A percentile compares a stretch with the other conserved stretches of the same genome.
Conservation (phyloP, 2,113 vertebrate species). For the Ginglymostoma cirratum region DNA sequence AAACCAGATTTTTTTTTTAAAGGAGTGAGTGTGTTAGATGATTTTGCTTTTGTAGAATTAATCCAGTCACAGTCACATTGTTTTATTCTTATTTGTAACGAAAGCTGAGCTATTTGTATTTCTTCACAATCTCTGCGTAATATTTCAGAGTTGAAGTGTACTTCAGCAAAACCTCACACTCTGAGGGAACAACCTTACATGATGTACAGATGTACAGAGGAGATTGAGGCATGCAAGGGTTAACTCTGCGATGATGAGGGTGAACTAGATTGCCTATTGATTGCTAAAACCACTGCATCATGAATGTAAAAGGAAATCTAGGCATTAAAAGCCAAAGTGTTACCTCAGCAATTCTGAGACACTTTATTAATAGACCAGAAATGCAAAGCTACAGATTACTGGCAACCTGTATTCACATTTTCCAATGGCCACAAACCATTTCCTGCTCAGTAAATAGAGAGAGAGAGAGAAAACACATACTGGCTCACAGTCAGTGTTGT, state of each 20-base stretch:
- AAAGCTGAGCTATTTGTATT: neutral
- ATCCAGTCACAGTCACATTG: too few species aligned
- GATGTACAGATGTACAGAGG: neutral
- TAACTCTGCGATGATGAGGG: neutral
- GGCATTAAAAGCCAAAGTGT: neutral
- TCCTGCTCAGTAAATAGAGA: neutral
- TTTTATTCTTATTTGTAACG: too few species aligned
- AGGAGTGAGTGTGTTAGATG: neutral
- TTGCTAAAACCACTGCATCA: neutral
- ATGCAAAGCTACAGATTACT: neutral
- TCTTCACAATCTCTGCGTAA: neutral
- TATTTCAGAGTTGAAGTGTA: neutral
- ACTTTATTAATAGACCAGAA: neutral
- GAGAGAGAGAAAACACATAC: neutral
- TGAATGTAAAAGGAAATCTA: neutral
- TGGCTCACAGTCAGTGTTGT: neutral
- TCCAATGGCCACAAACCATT: neutral
- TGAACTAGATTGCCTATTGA: neutral
- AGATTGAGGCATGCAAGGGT: neutral
- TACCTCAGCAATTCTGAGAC: constrained; percentile 15
- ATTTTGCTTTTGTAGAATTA: neutral
- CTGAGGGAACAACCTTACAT: neutral
- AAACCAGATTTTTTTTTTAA: neutral
- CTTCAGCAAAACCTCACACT: neutral
- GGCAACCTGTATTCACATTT: too few species aligned